phyloP scores from a whole-genome alignment of 2,888 invertebrate genomes.

The Keiferia lycopersicella region DNA sequence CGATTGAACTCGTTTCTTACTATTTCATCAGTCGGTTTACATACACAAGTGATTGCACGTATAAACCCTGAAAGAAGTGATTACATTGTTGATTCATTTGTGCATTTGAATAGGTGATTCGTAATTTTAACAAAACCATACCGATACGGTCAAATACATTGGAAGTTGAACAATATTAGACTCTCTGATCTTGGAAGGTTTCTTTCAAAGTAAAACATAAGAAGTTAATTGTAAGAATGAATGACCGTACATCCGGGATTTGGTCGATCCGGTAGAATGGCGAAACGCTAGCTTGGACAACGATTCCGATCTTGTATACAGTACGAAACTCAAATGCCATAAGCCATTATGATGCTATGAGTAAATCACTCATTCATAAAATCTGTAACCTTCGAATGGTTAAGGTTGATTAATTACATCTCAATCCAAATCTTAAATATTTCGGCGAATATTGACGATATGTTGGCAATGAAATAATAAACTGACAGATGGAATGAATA shows the following conservation, averaged over 20 bases:
- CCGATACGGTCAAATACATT: not conserved
- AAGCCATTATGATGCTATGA: not conserved
- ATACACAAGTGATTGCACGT: not conserved
- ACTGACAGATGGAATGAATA: not conserved
- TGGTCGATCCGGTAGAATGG: conserved; percentile 10
- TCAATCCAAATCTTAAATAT: not conserved
- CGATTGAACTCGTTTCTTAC: conserved; percentile 1
- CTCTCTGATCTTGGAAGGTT: not conserved
- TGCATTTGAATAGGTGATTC: not conserved
- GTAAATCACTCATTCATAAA: conserved; percentile 3
- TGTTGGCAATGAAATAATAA: not conserved
- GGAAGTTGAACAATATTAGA: not conserved
- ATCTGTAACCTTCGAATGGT: conserved; percentile 1
- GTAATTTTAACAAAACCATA: not conserved
- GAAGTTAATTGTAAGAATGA: not conserved
- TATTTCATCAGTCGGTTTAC: not conserved
- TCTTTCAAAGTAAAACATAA: not conserved
- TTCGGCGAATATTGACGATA: not conserved
- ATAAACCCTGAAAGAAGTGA: not conserved
- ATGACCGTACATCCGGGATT: not conserved
- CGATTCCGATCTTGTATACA: conserved; percentile 5
- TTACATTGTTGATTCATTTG: not conserved
- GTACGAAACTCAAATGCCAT: conserved; percentile 13
- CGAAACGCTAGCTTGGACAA: conserved; percentile 1
- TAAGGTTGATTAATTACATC: conserved; percentile 10